A percentile compares a stretch with the other conserved stretches of the same genome.
Evolutionary conservation across 2,888 invertebrate genomes (phyloP).

Genomic region (Stenodema calcarata): DNA sequence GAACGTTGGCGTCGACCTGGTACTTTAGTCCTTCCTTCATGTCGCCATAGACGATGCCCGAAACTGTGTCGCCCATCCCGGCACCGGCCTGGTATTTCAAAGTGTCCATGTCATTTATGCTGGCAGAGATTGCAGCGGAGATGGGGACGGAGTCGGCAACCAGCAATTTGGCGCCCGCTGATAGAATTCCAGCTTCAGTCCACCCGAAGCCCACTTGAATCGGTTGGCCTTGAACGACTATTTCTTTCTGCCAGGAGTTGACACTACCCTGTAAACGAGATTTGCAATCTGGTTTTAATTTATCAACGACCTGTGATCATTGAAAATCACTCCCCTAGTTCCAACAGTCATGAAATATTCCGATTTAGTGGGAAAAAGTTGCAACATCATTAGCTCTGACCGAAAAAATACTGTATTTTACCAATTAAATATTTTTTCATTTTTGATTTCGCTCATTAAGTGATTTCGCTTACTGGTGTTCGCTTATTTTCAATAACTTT

Average conservation of each 20-base stretch:
- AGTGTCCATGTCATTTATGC: not conserved
- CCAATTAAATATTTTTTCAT: too few relatives aligned
- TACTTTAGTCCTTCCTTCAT: not conserved
- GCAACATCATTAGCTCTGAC: too few relatives aligned
- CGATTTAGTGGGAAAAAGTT: too few relatives aligned
- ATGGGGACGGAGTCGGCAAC: not conserved
- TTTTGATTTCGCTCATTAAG: too few relatives aligned
- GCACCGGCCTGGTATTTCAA: not conserved
- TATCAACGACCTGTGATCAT: not conserved
- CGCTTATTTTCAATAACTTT: too few relatives aligned
- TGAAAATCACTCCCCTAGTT: not conserved
- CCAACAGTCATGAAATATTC: too few relatives aligned
- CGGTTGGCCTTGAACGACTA: not conserved
- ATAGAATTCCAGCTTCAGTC: not conserved
- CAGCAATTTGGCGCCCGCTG: not conserved
- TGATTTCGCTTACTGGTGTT: too few relatives aligned
- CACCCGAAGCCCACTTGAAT: not conserved
- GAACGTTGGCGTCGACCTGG: not conserved
- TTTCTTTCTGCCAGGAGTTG: not conserved
- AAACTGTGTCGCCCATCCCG: not conserved
- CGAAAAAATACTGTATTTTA: too few relatives aligned
- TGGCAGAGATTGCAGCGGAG: not conserved
- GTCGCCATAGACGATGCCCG: not conserved
- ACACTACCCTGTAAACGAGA: not conserved
- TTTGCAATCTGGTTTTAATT: not conserved